Evolutionary conservation across 2,888 invertebrate genomes (phyloP), one percentile per base, ranked within the genome.

Genomic region (Chalcis sispes): DNA sequence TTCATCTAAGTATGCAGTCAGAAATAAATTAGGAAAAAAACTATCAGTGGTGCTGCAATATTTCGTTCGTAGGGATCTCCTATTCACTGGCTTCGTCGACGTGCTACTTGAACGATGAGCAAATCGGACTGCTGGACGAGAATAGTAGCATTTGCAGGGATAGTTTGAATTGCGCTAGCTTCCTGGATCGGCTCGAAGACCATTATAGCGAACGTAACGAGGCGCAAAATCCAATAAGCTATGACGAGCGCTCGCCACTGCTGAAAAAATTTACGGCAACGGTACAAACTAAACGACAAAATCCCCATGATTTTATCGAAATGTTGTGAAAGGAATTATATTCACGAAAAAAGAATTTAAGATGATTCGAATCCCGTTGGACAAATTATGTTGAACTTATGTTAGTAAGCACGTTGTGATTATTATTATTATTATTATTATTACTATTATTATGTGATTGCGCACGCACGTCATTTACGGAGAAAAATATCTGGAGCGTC

Each of bases 11-110:
- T n/a, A n/a, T n/a, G n/a, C n/a, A n/a, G n/a, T n/a, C n/a, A n/a
- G n/a, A n/a, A n/a, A n/a, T n/a, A n/a, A n/a, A n/a, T n/a, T n/a
- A n/a, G n/a, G n/a, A n/a, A n/a, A 66, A 3, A 48, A 50, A 66
- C 52, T 42, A 64, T 58, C 54, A 62, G 52, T 56, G 56, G 64
- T 75, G 59, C 75, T 71, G 71, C 65, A 65, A 65, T 58, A 36
- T 74, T 69, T 75, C 70, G 40, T 75, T 75, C 65, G 10, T 75
- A 75, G 75, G 75, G 32, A 36, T 66, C 15, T 32, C 32, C 72
- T 25, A 50, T 42, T 23, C 42, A 10, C 65, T 46, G 58, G 18
- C 50, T 2, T 13, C 50, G 1, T 46, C 50, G 40, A 8, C 66
- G 66, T 27, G 27, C n/a, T 25, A 67, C 42, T 54, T 74, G 67